phyloP scores from a whole-genome alignment of 2,888 invertebrate species.

The Cantharis rufa region DNA sequence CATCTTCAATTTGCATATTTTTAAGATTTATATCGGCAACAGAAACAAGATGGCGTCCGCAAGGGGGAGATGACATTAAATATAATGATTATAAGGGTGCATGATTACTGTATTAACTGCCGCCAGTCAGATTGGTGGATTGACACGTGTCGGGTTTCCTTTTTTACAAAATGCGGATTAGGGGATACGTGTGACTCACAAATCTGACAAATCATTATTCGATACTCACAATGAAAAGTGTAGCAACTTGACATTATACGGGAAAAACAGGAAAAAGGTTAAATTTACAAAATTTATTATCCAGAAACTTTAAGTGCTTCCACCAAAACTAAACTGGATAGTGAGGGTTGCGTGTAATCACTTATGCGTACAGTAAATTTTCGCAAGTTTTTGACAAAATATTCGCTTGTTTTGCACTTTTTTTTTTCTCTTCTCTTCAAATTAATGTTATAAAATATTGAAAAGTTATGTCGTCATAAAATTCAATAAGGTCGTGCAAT shows the following conservation, averaged over 20 bases:
- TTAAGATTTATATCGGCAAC: constrained; percentile 1
- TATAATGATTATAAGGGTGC: constrained; percentile 23
- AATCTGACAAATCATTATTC: neutral
- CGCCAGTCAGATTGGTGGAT: constrained; percentile 19
- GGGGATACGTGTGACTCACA: constrained; percentile 15
- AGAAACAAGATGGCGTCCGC: constrained; percentile 19
- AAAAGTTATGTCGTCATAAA: neutral
- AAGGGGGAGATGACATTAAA: constrained; percentile 14
- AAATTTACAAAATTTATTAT: neutral
- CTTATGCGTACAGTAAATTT: neutral
- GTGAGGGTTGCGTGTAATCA: neutral
- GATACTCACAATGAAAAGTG: neutral
- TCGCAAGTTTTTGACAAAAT: neutral
- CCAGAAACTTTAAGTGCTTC: neutral
- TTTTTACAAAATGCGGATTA: constrained; percentile 22
- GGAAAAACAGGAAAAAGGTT: neutral
- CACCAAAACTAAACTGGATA: neutral
- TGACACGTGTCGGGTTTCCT: constrained; percentile 18
- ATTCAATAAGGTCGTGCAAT: neutral
- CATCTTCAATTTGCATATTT: constrained; percentile 12
- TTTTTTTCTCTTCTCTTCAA: neutral
- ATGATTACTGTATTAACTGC: constrained; percentile 23
- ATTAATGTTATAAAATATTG: neutral
- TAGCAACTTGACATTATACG: neutral
- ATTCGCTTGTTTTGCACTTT: too few species aligned